Evolutionary conservation across 2,113 vertebrate species (phyloP).

Genomic region (Hippocampus zosterae): DNA sequence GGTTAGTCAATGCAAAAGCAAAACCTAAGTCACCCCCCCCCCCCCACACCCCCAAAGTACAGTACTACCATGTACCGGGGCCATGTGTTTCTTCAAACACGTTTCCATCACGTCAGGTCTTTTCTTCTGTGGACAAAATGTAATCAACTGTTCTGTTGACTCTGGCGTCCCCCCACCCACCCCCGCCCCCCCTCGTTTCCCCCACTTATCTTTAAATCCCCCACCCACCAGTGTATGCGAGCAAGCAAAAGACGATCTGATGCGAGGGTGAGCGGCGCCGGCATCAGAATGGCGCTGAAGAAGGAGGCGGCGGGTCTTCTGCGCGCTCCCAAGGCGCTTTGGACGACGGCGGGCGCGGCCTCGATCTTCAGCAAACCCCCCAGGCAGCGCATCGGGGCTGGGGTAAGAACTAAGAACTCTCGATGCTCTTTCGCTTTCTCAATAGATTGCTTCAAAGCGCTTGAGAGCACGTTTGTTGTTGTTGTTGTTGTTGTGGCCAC

Average conservation of each 20-base stretch:
- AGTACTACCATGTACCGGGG: no score
- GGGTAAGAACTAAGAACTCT: slow-evolving; percentile 39
- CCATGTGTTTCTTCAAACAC: neutral
- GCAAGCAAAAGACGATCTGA: neutral
- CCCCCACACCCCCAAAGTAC: no score
- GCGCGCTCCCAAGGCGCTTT: slow-evolving; percentile 13
- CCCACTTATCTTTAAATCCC: neutral
- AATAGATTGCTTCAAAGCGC: no score
- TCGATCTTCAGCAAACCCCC: slow-evolving; percentile 63
- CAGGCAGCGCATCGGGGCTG: slow-evolving; percentile 55
- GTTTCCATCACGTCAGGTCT: slow-evolving; percentile 2
- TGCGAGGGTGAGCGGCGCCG: neutral
- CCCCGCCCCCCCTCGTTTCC: neutral
- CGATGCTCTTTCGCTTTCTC: no score
- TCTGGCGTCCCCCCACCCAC: neutral
- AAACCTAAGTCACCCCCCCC: no score
- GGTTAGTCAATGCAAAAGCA: no score
- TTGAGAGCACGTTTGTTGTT: no score
- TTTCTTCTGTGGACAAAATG: slow-evolving; percentile 9
- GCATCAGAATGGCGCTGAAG: neutral
- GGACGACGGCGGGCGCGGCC: slow-evolving; percentile 28
- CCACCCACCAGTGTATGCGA: neutral
- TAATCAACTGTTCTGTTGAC: slow-evolving; percentile 11
- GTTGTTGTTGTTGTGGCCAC: no score
- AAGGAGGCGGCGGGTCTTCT: neutral